Evolutionary conservation across 2,888 invertebrate species (phyloP).

Genomic region (Hetaerina titia): DNA sequence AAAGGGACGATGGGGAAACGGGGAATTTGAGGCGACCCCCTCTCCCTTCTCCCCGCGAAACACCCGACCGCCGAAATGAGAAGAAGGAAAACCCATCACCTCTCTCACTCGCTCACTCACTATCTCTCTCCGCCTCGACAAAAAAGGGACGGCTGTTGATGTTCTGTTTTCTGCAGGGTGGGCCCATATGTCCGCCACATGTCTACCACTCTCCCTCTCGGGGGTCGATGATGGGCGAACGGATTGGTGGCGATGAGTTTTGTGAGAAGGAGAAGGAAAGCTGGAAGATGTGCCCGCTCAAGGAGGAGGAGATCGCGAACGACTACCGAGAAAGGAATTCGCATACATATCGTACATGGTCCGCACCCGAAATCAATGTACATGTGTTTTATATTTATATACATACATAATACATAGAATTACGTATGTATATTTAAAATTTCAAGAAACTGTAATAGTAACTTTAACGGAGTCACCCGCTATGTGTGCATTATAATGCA

Average conservation of each 20-base stretch:
- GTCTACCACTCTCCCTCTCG: background rate
- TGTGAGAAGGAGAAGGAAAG: background rate
- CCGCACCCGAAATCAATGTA: no score
- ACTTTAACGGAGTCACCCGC: no score
- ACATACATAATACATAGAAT: no score
- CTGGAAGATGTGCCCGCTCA: background rate
- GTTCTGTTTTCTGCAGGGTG: background rate
- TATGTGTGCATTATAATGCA: no score
- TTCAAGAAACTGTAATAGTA: no score
- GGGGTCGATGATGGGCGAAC: background rate
- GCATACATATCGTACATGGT: no score
- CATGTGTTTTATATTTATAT: no score
- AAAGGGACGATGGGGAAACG: background rate
- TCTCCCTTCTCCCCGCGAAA: background rate
- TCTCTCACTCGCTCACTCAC: background rate
- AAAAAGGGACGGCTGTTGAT: slow-evolving; percentile 19
- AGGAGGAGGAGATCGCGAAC: background rate
- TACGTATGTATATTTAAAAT: no score
- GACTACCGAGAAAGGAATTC: no score
- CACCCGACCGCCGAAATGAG: slow-evolving; percentile 19
- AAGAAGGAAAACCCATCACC: background rate
- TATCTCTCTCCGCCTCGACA: background rate
- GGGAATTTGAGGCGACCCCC: background rate
- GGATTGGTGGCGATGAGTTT: slow-evolving; percentile 1
- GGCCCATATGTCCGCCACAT: background rate